A percentile compares a stretch with the other conserved stretches of the same genome.
These are phyloP conservation scores for Lottia scabra DNA, from an alignment of 2,888 invertebrate genomes.

Conservation along the genomic window DNA sequence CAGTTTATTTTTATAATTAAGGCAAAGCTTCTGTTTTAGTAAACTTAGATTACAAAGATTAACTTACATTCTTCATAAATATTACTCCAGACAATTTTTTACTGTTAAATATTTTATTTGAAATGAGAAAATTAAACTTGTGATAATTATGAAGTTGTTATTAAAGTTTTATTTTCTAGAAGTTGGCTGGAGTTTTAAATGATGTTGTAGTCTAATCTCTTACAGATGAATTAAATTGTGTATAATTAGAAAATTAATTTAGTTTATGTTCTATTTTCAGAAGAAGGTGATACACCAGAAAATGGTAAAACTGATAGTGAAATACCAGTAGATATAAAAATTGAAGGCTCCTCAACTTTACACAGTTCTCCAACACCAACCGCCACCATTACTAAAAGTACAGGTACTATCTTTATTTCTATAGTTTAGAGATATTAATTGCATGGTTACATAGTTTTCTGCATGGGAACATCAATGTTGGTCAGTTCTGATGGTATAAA, in stretches of 20 bases:
- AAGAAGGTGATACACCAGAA: slow-evolving; percentile 1
- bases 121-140: background rate
- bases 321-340: background rate
- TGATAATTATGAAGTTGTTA: too few relatives aligned
- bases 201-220: too few relatives aligned
- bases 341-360: background rate
- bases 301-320: background rate
- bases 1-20: slow-evolving; percentile 5
- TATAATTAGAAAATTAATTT: too few relatives aligned
- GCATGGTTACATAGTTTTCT: too few relatives aligned
- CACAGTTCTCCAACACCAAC: background rate
- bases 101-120: background rate
- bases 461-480: too few relatives aligned
- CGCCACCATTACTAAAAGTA: slow-evolving; percentile 1
- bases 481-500: too few relatives aligned
- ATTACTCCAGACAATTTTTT: background rate
- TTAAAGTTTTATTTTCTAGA: too few relatives aligned
- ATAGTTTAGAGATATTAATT: too few relatives aligned
- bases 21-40: slow-evolving; percentile 7
- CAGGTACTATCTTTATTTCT: background rate
- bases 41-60: slow-evolving; percentile 7
- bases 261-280: too few relatives aligned
- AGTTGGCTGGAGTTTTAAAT: too few relatives aligned
- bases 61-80: slow-evolving; percentile 5
- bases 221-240: too few relatives aligned